Base-by-base conservation (phyloP, 1,140 invertebrate species). In the Scaptomyza hsui region DNA sequence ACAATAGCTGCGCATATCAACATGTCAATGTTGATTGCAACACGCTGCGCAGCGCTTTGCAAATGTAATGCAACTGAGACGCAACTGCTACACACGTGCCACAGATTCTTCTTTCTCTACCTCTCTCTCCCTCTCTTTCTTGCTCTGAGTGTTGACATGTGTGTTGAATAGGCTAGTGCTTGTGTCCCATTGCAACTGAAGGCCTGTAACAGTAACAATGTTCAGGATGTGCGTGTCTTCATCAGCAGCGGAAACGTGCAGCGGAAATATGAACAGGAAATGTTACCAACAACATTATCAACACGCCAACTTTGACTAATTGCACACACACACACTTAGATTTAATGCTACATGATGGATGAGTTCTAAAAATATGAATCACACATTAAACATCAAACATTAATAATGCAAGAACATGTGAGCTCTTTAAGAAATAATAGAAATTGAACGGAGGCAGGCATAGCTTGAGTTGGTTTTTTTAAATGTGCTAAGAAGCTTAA, bases 191-290 rank as follows among this genome's bases (percentile, higher is more conserved):
- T 45, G 19, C 32, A 19, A 56, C 16, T 15, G 15, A 5, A 19
- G 35, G 21, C 24, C 42, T 35, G 32, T 35, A 32, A 32, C 29
- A 18, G 26, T 26, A 7, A 29, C 26, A 29, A 29, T 29, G 0
- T 12, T 26, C 61, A 56, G 64, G 61, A 70, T 75, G 78, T 81
- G 81, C 82, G 81, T 86, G 82, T 63, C 51, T 62, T 45, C 62
- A 47, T 67, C 63, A 69, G 65, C 59, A 82, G 24, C 75, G 82
- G 78, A 80, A 86, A 86, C 63, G 48, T 39, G 61, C 71, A 69
- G 21, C 83, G 82, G 82, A 88, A 88, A 88, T 82, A 75, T 75
- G 72, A 88, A 81, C 78, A 85, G 82, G 82, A 86, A 85, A 85
- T 73, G 81, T 86, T 85, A 51, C 67, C 76, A 86, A 57, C 77